phyloP scores from a whole-genome alignment of 2,113 vertebrate genomes.

The Chinchilla lanigera region DNA sequence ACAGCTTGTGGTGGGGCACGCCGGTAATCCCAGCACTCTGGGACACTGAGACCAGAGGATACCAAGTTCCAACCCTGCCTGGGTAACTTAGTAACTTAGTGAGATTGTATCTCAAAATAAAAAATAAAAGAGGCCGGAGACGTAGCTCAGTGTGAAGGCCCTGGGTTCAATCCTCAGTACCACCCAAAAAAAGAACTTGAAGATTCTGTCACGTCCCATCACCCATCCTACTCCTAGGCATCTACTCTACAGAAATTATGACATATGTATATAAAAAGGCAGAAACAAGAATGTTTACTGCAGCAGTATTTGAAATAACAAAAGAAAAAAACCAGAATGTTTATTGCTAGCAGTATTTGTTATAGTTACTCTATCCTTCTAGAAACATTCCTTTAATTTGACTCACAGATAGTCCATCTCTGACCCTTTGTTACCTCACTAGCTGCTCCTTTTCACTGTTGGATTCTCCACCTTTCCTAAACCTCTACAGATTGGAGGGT shows the following conservation, averaged over 20 bases:
- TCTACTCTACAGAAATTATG: neutral
- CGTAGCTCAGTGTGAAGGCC: too few species aligned
- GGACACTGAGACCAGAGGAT: too few species aligned
- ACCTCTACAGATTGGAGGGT: neutral
- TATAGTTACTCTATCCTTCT: neutral
- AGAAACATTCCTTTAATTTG: neutral
- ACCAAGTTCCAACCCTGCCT: too few species aligned
- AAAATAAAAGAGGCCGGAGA: too few species aligned
- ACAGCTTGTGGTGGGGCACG: neutral
- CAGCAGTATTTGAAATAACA: neutral
- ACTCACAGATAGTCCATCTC: neutral
- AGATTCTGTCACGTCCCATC: neutral
- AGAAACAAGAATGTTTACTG: neutral
- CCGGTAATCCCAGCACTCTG: too few species aligned
- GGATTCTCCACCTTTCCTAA: neutral
- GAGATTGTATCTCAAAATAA: too few species aligned
- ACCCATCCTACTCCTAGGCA: neutral
- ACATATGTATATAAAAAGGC: neutral
- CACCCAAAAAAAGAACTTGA: neutral
- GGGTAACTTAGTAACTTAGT: too few species aligned
- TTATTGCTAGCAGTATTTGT: neutral
- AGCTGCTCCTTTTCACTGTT: neutral
- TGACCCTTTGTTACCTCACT: neutral
- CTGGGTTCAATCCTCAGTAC: too few species aligned
- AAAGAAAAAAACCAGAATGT: neutral